Conservation (phyloP, 2,888 invertebrate genomes). For the Gymnosoma rotundatum region DNA sequence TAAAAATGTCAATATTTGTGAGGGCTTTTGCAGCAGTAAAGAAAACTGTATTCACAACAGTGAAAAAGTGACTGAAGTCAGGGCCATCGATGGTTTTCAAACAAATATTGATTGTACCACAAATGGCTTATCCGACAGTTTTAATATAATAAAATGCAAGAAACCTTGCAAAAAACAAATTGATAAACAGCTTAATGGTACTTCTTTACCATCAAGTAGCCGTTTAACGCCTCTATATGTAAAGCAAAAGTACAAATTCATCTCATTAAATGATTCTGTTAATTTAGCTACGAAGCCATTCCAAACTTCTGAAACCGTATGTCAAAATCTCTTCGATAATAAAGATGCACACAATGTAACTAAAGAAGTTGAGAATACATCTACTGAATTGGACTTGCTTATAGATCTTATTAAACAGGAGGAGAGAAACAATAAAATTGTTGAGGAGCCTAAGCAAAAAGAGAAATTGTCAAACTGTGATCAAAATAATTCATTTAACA, state of each 20-base stretch:
- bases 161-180: background rate
- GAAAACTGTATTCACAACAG: conserved; percentile 12
- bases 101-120: background rate
- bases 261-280: background rate
- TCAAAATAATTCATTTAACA: conserved; percentile 10
- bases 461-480: background rate
- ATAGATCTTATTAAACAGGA: conserved; percentile 70
- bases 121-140: background rate
- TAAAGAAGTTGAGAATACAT: conserved; percentile 23
- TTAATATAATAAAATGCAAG: background rate
- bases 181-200: background rate
- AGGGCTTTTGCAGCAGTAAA: background rate
- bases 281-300: background rate
- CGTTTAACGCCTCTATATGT: background rate
- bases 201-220: too few relatives aligned
- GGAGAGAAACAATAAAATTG: background rate
- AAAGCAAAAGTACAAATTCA: background rate
- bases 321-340: conserved; percentile 10
- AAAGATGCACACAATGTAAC: conserved; percentile 36
- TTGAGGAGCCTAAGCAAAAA: background rate
- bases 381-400: conserved; percentile 70
- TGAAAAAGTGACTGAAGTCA: background rate
- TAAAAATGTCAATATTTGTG: background rate
- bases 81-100: background rate
- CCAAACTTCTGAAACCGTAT: background rate